These are phyloP conservation scores for Dasypus novemcinctus DNA, from an alignment of 2,113 vertebrate genomes.

Conservation along the genomic window DNA sequence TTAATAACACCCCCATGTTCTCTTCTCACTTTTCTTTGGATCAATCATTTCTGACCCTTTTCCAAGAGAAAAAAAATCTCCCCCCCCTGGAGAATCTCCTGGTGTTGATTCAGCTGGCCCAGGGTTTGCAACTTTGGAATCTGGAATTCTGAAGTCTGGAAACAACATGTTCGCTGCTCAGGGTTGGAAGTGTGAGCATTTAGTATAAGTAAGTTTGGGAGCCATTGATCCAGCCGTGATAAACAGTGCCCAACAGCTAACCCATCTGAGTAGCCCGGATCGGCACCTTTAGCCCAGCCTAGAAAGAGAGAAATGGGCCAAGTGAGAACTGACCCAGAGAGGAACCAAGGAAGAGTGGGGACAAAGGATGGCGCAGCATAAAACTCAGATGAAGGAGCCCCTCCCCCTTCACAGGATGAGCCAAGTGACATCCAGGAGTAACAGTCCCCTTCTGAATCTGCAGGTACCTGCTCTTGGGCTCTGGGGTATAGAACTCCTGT, in stretches of 20 bases:
- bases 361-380: neutral
- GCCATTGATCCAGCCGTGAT: neutral
- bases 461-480: neutral
- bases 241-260: neutral
- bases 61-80: neutral
- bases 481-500: neutral
- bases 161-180: neutral
- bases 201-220: neutral
- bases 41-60: neutral
- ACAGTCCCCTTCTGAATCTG: neutral
- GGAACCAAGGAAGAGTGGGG: neutral
- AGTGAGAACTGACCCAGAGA: neutral
- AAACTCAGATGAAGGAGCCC: neutral
- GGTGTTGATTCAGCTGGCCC: neutral
- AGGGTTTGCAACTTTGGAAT: neutral
- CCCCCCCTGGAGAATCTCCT: neutral
- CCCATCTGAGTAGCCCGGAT: neutral
- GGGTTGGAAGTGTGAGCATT: neutral
- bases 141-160: neutral
- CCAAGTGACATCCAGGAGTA: neutral
- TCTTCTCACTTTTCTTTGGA: neutral
- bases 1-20: fast-evolving
- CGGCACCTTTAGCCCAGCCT: neutral
- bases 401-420: neutral
- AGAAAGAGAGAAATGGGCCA: neutral